A percentile compares a stretch with the other conserved stretches of the same genome.
phyloP scores from a whole-genome alignment of 2,888 invertebrate species.

The Osmoderma eremita region DNA sequence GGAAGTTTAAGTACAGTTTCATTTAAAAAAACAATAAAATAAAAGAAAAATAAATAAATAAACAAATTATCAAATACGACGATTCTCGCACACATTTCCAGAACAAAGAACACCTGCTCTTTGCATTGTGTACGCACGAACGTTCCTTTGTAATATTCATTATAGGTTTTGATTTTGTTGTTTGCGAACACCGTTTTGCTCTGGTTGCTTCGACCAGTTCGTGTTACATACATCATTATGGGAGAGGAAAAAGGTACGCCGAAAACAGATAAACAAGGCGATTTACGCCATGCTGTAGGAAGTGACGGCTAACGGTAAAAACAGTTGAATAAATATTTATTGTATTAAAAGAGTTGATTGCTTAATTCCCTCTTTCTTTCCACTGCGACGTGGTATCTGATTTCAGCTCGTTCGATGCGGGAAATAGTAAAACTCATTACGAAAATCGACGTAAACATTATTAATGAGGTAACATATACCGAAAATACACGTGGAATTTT shows the following conservation, averaged over 20 bases:
- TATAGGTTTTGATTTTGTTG: neutral
- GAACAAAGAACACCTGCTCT: slow-evolving; percentile 10
- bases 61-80: slow-evolving; percentile 19
- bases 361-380: too few relatives aligned
- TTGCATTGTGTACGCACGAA: too few relatives aligned
- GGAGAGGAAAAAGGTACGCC: slow-evolving; percentile 9
- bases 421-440: too few relatives aligned
- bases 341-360: too few relatives aligned
- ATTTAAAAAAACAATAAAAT: too few relatives aligned
- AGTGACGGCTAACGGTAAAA: slow-evolving; percentile 31
- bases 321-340: slow-evolving; percentile 32
- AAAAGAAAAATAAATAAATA: slow-evolving; percentile 8
- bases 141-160: too few relatives aligned
- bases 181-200: slow-evolving; percentile 30
- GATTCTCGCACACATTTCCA: neutral
- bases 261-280: slow-evolving; percentile 13
- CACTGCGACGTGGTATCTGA: too few relatives aligned
- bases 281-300: neutral
- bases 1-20: slow-evolving; percentile 10
- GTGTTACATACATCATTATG: slow-evolving; percentile 16
- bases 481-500: too few relatives aligned
- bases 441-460: too few relatives aligned
- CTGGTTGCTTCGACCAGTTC: slow-evolving; percentile 17
- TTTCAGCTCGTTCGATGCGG: too few relatives aligned
- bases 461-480: too few relatives aligned